phyloP scores from a whole-genome alignment of 2,888 invertebrate species.

The Prosopocoilus inquinatus region DNA sequence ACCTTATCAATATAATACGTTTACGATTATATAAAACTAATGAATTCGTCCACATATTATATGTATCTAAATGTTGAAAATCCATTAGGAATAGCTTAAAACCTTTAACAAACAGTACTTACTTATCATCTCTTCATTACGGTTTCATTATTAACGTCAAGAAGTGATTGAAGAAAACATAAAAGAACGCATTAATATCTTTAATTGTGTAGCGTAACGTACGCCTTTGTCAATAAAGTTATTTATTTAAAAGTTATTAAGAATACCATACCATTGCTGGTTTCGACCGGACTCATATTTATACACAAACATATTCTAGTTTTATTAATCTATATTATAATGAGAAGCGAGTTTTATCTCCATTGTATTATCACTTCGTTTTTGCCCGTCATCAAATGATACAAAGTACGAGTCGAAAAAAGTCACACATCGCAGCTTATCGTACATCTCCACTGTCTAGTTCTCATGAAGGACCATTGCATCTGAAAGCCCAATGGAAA shows the following conservation, averaged over 20 bases:
- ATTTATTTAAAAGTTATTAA: slow-evolving; percentile 17
- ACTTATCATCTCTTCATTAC: slow-evolving; percentile 21
- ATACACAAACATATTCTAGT: slow-evolving; percentile 1
- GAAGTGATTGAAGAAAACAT: slow-evolving; percentile 6
- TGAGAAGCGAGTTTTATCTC: slow-evolving; percentile 25
- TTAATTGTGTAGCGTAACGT: not conserved
- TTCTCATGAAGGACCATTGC: not conserved
- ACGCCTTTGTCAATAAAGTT: slow-evolving; percentile 10
- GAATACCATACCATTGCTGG: not conserved
- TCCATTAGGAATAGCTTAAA: slow-evolving; percentile 20
- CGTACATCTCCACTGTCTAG: not conserved
- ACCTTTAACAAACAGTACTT: slow-evolving; percentile 4
- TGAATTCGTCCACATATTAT: slow-evolving; percentile 16
- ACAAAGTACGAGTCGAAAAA: slow-evolving; percentile 5
- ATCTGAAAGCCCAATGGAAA: too few species aligned
- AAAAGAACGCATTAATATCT: not conserved
- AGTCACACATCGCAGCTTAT: not conserved
- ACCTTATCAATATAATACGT: too few species aligned
- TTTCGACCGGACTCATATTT: not conserved
- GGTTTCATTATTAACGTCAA: slow-evolving; percentile 19
- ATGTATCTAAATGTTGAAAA: slow-evolving; percentile 22
- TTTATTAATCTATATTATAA: slow-evolving; percentile 26
- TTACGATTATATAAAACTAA: slow-evolving; percentile 19
- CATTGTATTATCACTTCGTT: slow-evolving; percentile 23
- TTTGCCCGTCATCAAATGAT: slow-evolving; percentile 21